A percentile compares a stretch with the other conserved stretches of the same genome.
phyloP scores from a whole-genome alignment of 2,797 vertebrate species.

The Syndactyla subalaris region DNA sequence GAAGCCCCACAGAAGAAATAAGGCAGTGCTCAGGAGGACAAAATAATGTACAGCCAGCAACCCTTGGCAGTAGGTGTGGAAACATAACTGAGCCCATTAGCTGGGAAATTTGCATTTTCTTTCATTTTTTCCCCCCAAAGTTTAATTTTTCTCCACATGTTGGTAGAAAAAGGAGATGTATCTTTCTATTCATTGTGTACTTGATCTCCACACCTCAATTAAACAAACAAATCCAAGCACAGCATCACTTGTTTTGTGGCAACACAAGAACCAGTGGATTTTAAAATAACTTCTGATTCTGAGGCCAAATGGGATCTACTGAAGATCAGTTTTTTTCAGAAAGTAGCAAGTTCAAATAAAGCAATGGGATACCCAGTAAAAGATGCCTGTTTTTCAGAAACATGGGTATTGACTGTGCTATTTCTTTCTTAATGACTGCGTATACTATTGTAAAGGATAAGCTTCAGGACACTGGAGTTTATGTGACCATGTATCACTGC shows the following conservation, averaged over 20 bases:
- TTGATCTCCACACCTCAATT: not conserved
- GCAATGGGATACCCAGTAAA: not conserved
- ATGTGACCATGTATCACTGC: not conserved
- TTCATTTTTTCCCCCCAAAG: not conserved
- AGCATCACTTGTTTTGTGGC: not conserved
- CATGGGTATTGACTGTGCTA: not conserved
- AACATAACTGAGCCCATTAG: not conserved
- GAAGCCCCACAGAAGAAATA: not conserved
- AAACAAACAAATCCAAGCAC: not conserved
- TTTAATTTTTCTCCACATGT: not conserved
- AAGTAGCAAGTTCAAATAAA: not conserved
- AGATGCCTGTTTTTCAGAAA: not conserved
- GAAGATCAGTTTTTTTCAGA: not conserved
- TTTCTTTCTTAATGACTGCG: not conserved
- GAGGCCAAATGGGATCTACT: not conserved
- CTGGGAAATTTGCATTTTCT: not conserved
- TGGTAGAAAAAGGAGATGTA: not conserved
- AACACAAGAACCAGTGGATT: not conserved
- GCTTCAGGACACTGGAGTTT: not conserved
- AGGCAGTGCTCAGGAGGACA: not conserved
- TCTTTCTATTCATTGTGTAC: not conserved
- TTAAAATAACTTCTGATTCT: not conserved
- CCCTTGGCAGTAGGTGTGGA: not conserved
- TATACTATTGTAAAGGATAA: not conserved
- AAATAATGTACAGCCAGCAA: not conserved